phyloP scores from a whole-genome alignment of 2,888 invertebrate genomes.

The Lymantria dispar region DNA sequence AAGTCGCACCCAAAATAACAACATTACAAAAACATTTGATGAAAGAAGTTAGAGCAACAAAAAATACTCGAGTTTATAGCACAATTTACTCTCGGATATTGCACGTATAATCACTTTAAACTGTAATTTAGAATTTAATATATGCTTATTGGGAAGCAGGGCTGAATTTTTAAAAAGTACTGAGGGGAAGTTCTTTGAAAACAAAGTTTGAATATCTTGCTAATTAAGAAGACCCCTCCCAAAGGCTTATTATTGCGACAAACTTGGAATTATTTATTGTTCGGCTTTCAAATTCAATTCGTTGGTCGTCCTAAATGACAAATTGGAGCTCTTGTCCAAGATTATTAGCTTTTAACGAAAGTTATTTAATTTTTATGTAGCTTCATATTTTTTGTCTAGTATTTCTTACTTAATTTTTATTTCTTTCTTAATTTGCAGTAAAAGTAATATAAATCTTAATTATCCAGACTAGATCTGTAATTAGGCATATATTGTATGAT shows the following conservation, averaged over 20 bases:
- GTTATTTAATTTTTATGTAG: neutral
- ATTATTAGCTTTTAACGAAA: neutral
- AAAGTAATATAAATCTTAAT: no score
- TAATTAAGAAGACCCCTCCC: slow-evolving; percentile 41
- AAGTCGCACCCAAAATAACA: no score
- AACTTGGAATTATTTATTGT: slow-evolving; percentile 48
- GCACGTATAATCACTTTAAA: neutral
- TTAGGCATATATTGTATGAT: no score
- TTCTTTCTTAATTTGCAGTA: no score
- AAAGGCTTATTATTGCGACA: slow-evolving; percentile 55
- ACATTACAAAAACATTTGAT: neutral
- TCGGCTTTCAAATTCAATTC: slow-evolving; percentile 13
- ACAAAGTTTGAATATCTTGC: slow-evolving; percentile 42
- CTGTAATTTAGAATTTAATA: neutral
- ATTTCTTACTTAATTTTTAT: no score
- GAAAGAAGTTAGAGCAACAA: neutral
- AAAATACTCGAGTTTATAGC: neutral
- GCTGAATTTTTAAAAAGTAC: slow-evolving; percentile 12
- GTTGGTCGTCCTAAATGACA: slow-evolving; percentile 6
- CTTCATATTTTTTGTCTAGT: no score
- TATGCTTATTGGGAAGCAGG: neutral
- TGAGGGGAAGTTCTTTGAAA: slow-evolving; percentile 11
- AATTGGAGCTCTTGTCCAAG: slow-evolving; percentile 16
- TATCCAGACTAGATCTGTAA: no score
- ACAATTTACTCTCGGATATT: neutral